Conservation (phyloP, 2,888 invertebrate species). For the Amblyjoppa fuscipennis region DNA sequence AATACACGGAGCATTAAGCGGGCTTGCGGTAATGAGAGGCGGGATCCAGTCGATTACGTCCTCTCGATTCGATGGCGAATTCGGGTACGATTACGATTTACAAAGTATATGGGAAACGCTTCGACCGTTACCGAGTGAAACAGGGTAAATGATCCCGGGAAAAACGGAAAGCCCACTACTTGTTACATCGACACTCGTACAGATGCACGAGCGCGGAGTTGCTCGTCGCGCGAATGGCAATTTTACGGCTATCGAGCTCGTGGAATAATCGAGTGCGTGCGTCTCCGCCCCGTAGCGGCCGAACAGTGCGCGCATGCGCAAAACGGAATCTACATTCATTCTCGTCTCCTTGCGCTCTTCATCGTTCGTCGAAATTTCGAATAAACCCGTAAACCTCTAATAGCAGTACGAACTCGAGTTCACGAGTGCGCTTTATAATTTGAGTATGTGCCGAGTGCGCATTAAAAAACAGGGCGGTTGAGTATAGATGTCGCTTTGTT, state of each 20-base stretch:
- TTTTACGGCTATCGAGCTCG: constrained; percentile 54
- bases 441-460: background rate
- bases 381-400: constrained; percentile 38
- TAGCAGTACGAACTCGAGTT: constrained; percentile 30
- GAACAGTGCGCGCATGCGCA: background rate
- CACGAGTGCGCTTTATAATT: background rate
- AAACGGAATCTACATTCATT: constrained; percentile 12
- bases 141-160: constrained; percentile 32
- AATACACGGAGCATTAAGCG: constrained; percentile 65
- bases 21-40: constrained; percentile 63
- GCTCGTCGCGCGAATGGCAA: constrained; percentile 40
- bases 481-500: background rate
- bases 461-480: background rate
- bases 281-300: background rate
- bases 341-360: background rate
- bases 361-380: constrained; percentile 30
- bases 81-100: constrained; percentile 61
- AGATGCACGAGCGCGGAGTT: background rate
- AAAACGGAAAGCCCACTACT: constrained; percentile 6
- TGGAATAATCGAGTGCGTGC: constrained; percentile 43
- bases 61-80: constrained; percentile 65
- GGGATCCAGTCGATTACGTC: constrained; percentile 65
- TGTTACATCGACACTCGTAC: background rate
- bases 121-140: constrained; percentile 1
- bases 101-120: constrained; percentile 55